A percentile compares a stretch with the other conserved stretches of the same genome.
phyloP scores from a whole-genome alignment of 2,113 vertebrate species.

The Ictalurus punctatus region DNA sequence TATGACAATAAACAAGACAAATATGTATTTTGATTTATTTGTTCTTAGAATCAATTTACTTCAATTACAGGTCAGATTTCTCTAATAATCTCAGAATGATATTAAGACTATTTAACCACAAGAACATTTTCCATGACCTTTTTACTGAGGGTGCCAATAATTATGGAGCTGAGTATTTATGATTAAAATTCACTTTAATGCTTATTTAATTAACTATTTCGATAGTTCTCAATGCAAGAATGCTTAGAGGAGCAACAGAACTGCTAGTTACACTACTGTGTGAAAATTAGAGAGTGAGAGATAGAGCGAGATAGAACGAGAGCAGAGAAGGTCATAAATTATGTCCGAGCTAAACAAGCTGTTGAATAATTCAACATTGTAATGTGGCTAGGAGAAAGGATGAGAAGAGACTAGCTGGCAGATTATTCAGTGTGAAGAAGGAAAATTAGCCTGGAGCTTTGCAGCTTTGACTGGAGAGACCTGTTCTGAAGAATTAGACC shows the following conservation, averaged over 20 bases:
- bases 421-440: constrained; percentile 42
- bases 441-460: constrained; percentile 39
- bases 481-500: constrained; percentile 30
- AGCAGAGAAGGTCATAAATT: constrained; percentile 49
- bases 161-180: not conserved
- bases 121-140: not conserved
- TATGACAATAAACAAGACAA: not conserved
- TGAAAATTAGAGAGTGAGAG: not conserved
- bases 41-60: not conserved
- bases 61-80: not conserved
- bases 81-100: not conserved
- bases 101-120: not conserved
- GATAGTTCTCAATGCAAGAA: not conserved
- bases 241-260: not conserved
- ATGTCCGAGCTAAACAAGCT: constrained; percentile 59
- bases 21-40: not conserved
- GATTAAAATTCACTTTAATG: not conserved
- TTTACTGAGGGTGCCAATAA: not conserved
- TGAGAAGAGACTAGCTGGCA: constrained; percentile 33
- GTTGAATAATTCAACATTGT: constrained; percentile 57
- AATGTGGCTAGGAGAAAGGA: constrained; percentile 43
- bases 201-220: not conserved
- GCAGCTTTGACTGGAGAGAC: constrained; percentile 30
- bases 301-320: constrained; percentile 11
- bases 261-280: not conserved